Conservation (phyloP, 2,888 invertebrate genomes). For the Chrysopilus asiliformis region DNA sequence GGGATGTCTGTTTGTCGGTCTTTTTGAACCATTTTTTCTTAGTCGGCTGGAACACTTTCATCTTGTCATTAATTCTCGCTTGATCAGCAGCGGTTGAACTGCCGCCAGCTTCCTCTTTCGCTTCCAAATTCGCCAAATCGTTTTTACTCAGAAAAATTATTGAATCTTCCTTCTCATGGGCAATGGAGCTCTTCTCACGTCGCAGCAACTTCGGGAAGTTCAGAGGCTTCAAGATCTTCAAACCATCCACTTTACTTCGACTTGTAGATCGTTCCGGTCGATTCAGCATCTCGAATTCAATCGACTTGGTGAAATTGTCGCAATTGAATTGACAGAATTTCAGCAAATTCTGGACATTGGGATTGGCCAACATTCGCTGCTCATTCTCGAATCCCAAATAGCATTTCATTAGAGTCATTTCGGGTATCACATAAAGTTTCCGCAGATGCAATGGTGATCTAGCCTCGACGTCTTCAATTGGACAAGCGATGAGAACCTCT, state of each 20-base stretch:
- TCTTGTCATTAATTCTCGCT: conserved; percentile 25
- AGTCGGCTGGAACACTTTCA: conserved; percentile 38
- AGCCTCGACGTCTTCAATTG: conserved; percentile 39
- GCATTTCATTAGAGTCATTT: conserved; percentile 31
- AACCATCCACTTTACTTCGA: conserved; percentile 41
- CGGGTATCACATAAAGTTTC: conserved; percentile 37
- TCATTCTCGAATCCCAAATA: conserved; percentile 34
- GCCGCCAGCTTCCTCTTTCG: conserved; percentile 20
- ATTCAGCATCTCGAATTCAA: conserved; percentile 31
- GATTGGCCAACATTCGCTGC: conserved; percentile 34
- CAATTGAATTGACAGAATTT: conserved; percentile 36
- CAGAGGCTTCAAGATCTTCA: conserved; percentile 40
- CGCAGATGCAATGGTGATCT: conserved; percentile 38
- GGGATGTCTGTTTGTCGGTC: conserved; percentile 24
- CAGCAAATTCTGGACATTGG: conserved; percentile 34
- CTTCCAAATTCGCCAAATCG: conserved; percentile 48
- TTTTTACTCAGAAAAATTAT: conserved; percentile 54
- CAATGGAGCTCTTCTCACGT: conserved; percentile 33
- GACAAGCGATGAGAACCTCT: conserved; percentile 39
- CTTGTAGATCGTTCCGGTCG: conserved; percentile 32
- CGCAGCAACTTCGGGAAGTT: conserved; percentile 31
- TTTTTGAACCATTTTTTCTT: conserved; percentile 55
- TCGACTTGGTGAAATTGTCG: conserved; percentile 32
- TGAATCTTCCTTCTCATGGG: conserved; percentile 48
- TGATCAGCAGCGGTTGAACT: conserved; percentile 1